A percentile compares a stretch with the other conserved stretches of the same genome.
These are phyloP conservation scores for Henicopernis longicauda DNA, from an alignment of 2,113 vertebrate species.

Conservation along the genomic window DNA sequence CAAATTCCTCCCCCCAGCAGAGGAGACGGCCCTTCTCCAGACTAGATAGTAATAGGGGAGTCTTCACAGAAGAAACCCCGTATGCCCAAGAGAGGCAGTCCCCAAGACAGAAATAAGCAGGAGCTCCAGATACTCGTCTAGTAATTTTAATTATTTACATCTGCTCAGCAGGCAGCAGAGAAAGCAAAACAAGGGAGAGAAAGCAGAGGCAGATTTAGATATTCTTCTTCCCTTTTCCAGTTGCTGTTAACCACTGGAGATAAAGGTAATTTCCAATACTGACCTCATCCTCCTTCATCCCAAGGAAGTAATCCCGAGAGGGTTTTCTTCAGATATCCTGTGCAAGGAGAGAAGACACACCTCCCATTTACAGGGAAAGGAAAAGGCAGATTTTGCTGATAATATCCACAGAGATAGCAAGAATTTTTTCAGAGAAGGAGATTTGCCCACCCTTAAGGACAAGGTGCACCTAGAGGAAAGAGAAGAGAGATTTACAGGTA, in stretches of 20 bases:
- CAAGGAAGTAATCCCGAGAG: not conserved
- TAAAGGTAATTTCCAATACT: conserved; percentile 31
- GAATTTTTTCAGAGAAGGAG: not conserved
- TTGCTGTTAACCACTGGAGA: not conserved
- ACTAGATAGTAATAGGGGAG: not conserved
- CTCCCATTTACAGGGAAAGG: not conserved
- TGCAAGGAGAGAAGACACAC: conserved; percentile 2
- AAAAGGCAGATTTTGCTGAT: not conserved
- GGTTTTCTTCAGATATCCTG: not conserved
- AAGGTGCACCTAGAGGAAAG: not conserved
- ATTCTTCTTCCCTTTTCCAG: not conserved
- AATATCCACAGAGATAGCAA: not conserved
- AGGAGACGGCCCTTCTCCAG: not conserved
- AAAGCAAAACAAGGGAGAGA: not conserved
- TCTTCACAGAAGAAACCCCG: not conserved
- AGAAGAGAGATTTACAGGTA: not conserved
- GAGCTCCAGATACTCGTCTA: not conserved
- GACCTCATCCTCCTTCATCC: not conserved
- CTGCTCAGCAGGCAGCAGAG: not conserved
- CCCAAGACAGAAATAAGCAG: not conserved
- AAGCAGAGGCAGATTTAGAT: not conserved
- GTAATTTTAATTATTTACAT: conserved; percentile 13
- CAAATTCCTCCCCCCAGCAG: not conserved
- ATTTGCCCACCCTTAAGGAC: not conserved
- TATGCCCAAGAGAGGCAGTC: not conserved